phyloP scores from a whole-genome alignment of 2,888 invertebrate species.

The Dryadula phaetusa region DNA sequence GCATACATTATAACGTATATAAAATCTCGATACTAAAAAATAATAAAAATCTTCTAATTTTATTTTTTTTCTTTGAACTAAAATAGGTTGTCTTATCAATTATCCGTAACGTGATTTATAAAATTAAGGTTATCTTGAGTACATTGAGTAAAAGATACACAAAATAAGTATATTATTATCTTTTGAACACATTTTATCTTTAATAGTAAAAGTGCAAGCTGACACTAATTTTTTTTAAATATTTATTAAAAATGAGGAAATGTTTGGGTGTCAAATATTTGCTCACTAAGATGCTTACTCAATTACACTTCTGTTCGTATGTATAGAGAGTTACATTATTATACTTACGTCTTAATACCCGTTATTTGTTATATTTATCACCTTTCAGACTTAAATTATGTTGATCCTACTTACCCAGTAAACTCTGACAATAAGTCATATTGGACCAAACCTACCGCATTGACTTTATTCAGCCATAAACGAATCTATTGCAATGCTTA shows the following conservation, averaged over 20 bases:
- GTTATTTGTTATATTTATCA: constrained; percentile 31
- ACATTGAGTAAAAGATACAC: too few species aligned
- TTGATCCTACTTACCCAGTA: constrained; percentile 64
- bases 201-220: too few species aligned
- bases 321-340: too few species aligned
- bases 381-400: constrained; percentile 54
- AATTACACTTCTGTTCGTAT: too few species aligned
- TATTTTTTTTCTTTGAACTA: not conserved
- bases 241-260: too few species aligned
- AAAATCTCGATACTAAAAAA: too few species aligned
- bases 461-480: constrained; percentile 28
- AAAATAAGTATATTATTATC: too few species aligned
- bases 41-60: too few species aligned
- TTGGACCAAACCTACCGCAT: constrained; percentile 48
- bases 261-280: too few species aligned
- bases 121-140: constrained; percentile 21
- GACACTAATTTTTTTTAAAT: too few species aligned
- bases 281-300: too few species aligned
- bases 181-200: too few species aligned
- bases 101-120: not conserved
- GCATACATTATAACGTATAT: not conserved
- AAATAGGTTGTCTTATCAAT: constrained; percentile 2
- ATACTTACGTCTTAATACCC: constrained; percentile 32
- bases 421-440: constrained; percentile 64
- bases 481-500: constrained; percentile 14